A percentile compares a stretch with the other conserved stretches of the same genome.
phyloP scores from a whole-genome alignment of 1,140 invertebrate genomes.

The honey bee (Apis mellifera) region DNA sequence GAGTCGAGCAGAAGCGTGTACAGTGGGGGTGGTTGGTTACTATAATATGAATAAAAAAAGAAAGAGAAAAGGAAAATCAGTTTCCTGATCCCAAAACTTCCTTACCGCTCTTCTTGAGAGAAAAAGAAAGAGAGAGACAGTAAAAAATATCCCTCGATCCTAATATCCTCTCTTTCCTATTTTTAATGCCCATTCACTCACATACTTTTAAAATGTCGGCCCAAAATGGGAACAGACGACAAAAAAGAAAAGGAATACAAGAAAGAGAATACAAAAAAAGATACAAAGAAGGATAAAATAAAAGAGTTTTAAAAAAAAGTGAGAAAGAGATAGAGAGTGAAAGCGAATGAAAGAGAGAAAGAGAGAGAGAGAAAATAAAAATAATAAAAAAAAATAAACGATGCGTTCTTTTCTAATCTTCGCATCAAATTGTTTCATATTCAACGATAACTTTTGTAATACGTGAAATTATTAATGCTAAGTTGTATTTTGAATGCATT shows the following conservation, averaged over 20 bases:
- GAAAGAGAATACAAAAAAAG: neutral
- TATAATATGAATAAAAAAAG: slow-evolving; percentile 61
- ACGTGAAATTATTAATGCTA: slow-evolving; percentile 57
- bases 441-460: slow-evolving; percentile 57
- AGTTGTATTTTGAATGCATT: slow-evolving; percentile 49
- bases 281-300: neutral
- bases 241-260: neutral
- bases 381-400: slow-evolving; percentile 39
- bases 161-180: slow-evolving; percentile 12
- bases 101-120: neutral
- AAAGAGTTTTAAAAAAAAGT: neutral
- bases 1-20: slow-evolving; percentile 61
- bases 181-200: slow-evolving; percentile 35
- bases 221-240: slow-evolving; percentile 11
- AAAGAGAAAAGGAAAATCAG: slow-evolving; percentile 56
- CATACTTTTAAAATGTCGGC: slow-evolving; percentile 50
- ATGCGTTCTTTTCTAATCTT: slow-evolving; percentile 48
- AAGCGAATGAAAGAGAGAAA: neutral
- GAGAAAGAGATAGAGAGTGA: neutral
- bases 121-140: neutral
- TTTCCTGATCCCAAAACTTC: slow-evolving; percentile 27
- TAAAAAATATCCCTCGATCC: neutral
- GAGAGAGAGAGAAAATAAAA: neutral
- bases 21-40: slow-evolving; percentile 63
- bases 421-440: slow-evolving; percentile 43